A percentile compares a stretch with the other conserved stretches of the same genome.
phyloP scores from a whole-genome alignment of 2,888 invertebrate genomes.

The Ophion slaviceki region DNA sequence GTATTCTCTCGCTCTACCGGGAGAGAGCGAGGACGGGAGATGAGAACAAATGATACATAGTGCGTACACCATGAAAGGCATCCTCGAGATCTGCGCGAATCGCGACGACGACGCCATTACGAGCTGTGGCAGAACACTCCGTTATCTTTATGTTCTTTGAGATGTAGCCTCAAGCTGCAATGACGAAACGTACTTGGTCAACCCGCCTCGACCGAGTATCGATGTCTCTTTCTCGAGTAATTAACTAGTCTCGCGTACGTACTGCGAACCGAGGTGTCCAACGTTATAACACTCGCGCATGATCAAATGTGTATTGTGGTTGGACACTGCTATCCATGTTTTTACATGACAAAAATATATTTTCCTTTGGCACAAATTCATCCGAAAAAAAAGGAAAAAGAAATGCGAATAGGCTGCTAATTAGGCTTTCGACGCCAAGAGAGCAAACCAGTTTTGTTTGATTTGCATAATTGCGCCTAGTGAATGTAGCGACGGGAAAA shows the following conservation, averaged over 20 bases:
- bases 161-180: conserved; percentile 15
- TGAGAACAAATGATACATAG: conserved; percentile 16
- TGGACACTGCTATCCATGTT: too few relatives aligned
- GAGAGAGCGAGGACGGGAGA: conserved; percentile 1
- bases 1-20: background rate
- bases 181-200: conserved; percentile 39
- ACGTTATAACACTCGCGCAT: background rate
- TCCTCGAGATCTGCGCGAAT: conserved; percentile 16
- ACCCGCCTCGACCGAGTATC: conserved; percentile 15
- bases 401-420: too few relatives aligned
- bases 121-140: background rate
- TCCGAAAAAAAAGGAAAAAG: too few relatives aligned
- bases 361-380: too few relatives aligned
- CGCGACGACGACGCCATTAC: conserved; percentile 30
- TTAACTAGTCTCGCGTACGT: conserved; percentile 46
- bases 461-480: too few relatives aligned
- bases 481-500: too few relatives aligned
- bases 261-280: conserved; percentile 31
- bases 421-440: too few relatives aligned
- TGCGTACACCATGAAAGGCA: conserved; percentile 7
- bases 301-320: too few relatives aligned
- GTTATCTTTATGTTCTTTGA: conserved; percentile 56
- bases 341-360: too few relatives aligned
- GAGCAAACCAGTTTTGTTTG: too few relatives aligned
- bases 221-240: conserved; percentile 46